phyloP scores from a whole-genome alignment of 2,113 vertebrate genomes.

The Etheostoma cragini region DNA sequence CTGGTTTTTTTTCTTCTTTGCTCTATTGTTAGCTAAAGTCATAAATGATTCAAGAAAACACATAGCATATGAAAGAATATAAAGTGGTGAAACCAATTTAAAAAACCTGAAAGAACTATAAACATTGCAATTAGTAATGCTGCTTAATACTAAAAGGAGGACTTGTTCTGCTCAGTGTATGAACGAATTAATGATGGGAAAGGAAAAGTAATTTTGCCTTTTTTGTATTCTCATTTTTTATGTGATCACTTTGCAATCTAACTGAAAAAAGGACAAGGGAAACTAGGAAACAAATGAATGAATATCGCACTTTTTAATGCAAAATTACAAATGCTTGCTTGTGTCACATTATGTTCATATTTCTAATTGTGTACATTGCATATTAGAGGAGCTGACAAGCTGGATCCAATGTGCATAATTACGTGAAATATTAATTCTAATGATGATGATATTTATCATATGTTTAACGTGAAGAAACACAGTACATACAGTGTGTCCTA shows the following conservation, averaged over 20 bases:
- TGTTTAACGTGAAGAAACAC: background rate
- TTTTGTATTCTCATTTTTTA: background rate
- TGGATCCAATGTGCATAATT: background rate
- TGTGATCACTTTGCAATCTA: background rate
- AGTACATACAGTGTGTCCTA: slow-evolving; percentile 27
- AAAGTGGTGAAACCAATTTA: background rate
- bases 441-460: background rate
- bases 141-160: background rate
- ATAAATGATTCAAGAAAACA: background rate
- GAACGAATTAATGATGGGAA: background rate
- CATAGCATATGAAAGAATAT: background rate
- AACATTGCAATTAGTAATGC: background rate
- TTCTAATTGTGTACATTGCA: background rate
- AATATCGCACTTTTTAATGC: background rate
- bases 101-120: too few relatives aligned
- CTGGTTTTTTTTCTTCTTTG: background rate
- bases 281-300: background rate
- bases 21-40: background rate
- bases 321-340: background rate
- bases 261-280: background rate
- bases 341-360: background rate
- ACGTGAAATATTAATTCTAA: background rate
- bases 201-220: background rate
- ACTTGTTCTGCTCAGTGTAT: background rate
- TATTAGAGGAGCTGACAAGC: background rate